These are phyloP conservation scores for Cuculus canorus DNA, from an alignment of 2,797 vertebrate genomes.

Conservation along the genomic window DNA sequence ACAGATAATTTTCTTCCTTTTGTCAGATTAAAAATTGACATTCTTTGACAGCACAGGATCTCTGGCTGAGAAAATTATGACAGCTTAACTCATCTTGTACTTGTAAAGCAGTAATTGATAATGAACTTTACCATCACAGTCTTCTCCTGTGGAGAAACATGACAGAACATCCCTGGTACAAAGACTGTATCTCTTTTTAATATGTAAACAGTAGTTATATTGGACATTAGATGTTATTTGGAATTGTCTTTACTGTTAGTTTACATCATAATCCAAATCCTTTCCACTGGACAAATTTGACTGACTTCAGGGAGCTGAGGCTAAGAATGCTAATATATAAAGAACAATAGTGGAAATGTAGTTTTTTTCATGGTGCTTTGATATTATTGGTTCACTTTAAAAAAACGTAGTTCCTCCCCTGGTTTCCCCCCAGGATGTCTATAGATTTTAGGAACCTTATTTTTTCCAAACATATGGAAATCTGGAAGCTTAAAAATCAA, in stretches of 20 bases:
- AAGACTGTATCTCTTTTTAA: slow-evolving; percentile 84
- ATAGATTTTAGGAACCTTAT: not conserved
- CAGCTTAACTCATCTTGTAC: slow-evolving; percentile 88
- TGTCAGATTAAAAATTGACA: slow-evolving; percentile 89
- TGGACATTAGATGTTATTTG: slow-evolving; percentile 84
- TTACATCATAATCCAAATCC: slow-evolving; percentile 76
- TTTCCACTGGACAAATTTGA: slow-evolving; percentile 34
- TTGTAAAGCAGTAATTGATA: slow-evolving; percentile 87
- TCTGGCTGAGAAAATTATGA: slow-evolving; percentile 85
- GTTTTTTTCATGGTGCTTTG: not conserved
- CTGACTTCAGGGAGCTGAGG: slow-evolving; percentile 20
- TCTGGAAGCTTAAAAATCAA: not conserved
- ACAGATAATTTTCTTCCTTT: slow-evolving; percentile 86
- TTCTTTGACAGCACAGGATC: slow-evolving; percentile 83
- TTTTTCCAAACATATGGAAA: not conserved
- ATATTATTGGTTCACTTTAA: not conserved
- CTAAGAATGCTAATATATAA: slow-evolving; percentile 17
- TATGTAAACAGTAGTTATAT: slow-evolving; percentile 88
- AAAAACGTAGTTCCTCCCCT: not conserved
- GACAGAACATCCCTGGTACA: slow-evolving; percentile 87
- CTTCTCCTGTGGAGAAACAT: slow-evolving; percentile 88
- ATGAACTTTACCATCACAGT: slow-evolving; percentile 88
- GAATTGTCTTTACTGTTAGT: slow-evolving; percentile 76
- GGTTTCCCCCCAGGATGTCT: not conserved
- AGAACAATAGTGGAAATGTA: not conserved